Evolutionary conservation across 2,113 vertebrate genomes (phyloP), one percentile per base, ranked within the genome.

Genomic region (Daboia siamensis): DNA sequence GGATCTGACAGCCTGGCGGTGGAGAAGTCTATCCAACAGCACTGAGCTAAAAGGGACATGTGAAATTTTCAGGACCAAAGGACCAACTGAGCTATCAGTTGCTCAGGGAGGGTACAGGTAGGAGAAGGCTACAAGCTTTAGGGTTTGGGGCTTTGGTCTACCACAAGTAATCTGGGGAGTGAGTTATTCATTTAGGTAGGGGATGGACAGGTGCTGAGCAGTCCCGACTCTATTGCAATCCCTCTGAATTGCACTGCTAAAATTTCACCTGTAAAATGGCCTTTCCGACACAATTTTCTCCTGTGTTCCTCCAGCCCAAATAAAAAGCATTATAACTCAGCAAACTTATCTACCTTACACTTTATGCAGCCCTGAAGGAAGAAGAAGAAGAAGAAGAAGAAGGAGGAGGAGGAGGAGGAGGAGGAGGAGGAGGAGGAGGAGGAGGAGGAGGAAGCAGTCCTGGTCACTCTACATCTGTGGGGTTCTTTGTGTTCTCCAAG

Each of bases 321-420:
- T 33, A 33, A 80, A 80, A 56, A 3, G 33, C 17, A 21, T 20
- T 80, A n/a, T 80, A 80, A 39, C 33, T 80, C 69, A 20, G 33
- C 6, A 80, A 2, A 39, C 17, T 3, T 17, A 8, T 80, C 33
- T 74, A 6, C 15, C 17, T 33, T 33, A 17, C 64, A 39, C 69
- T 80, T 33, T 39, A 39, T 21, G 39, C n/a, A 39, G n/a, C 26
- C 11, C 11, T 29, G 26, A 24, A 0, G 26, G 15, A 33, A 4
- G 12, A 13, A n/a, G 61, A 4, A 15, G 64, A 1, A 69, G 64
- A 5, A 33, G 64, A 1, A 15, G 13, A 0, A 69, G 64, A 1
- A 1, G 0, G 15, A 56, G 1, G 17, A 56, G 1, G 4, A 56
- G 5, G 4, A 56, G 7, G 2, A 59, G 6, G 5, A 57, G 6